Conservation (phyloP, 2,888 invertebrate species). For the Drosophila tripunctata region DNA sequence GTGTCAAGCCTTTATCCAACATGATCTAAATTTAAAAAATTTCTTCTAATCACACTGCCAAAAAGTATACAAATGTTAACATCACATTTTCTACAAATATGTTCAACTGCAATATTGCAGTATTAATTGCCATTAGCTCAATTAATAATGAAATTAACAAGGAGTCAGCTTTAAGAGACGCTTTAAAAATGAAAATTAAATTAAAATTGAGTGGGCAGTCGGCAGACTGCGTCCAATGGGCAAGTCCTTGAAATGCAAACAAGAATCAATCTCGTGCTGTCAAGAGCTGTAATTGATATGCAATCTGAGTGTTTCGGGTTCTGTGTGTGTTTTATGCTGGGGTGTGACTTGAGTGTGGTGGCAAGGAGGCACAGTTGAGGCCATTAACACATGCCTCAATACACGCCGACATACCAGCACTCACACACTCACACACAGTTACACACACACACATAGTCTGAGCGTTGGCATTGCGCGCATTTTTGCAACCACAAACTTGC, state of each 20-base stretch:
- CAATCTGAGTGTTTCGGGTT: conserved; percentile 48
- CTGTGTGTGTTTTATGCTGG: conserved; percentile 4
- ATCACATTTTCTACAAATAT: too few relatives aligned
- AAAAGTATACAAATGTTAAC: too few relatives aligned
- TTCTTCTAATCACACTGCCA: too few relatives aligned
- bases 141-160: background rate
- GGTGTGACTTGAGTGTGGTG: conserved; percentile 39
- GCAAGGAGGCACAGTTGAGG: conserved; percentile 9
- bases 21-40: too few relatives aligned
- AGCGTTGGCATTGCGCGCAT: conserved; percentile 25
- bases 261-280: conserved; percentile 66
- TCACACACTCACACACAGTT: background rate
- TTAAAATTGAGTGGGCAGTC: conserved; percentile 4
- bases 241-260: conserved; percentile 47
- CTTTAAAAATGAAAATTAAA: conserved; percentile 27
- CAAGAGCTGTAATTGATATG: conserved; percentile 62
- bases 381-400: conserved; percentile 56
- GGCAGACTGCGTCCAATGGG: background rate
- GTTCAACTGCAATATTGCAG: background rate
- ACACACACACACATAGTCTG: background rate
- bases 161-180: background rate
- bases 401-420: conserved; percentile 14
- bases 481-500: conserved; percentile 72
- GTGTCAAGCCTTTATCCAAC: too few relatives aligned
- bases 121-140: background rate